Evolutionary conservation across 2,888 invertebrate genomes (phyloP), one percentile per base, ranked within the genome.

Genomic region (Epistrophe eligans): DNA sequence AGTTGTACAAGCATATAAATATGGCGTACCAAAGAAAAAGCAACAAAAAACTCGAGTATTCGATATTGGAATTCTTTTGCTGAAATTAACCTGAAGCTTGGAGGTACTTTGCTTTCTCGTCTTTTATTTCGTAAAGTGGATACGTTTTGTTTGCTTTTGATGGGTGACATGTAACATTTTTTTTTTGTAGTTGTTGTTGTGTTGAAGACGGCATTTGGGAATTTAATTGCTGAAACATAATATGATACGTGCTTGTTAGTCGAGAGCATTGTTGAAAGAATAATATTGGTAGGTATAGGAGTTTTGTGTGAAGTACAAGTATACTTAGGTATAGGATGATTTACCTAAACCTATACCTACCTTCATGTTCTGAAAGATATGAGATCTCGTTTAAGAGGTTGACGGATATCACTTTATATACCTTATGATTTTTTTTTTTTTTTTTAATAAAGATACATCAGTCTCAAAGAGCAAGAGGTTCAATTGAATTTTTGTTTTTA

Each of bases 31-130:
- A 24, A 24, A 24, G 24, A 24, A 24, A 67, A 50, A 24, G 5
- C 40, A 55, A 55, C 55, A 70, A 40, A n/a, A 40, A 55, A 55
- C 70, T 70, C 77, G 38, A 83, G 58, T 55, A 50, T 62, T 64
- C 70, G 64, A 64, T 74, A 74, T 70, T 64, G 72, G 66, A 77
- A 66, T 82, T 72, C 67, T 64, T 60, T 74, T 17, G 40, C 35
- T 48, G n/a, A 67, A 79, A 60, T 83, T 67, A 45, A 73, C 60
- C 74, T 70, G 62, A 57, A 55, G 52, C 24, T 32, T 7, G 19
- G 45, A 28, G 15, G 28, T 55, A 67, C 67, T 19, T 40, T 70
- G 40, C 70, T 70, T 55, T 70, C 17, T 38, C 55, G 48, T 70
- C 4, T 70, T 52, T 55, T 70, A 70, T 70, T 70, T 70, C 70